Evolutionary conservation across 2,113 vertebrate genomes (phyloP), one percentile per base, ranked within the genome.

Genomic region (Ammodytes dubius): DNA sequence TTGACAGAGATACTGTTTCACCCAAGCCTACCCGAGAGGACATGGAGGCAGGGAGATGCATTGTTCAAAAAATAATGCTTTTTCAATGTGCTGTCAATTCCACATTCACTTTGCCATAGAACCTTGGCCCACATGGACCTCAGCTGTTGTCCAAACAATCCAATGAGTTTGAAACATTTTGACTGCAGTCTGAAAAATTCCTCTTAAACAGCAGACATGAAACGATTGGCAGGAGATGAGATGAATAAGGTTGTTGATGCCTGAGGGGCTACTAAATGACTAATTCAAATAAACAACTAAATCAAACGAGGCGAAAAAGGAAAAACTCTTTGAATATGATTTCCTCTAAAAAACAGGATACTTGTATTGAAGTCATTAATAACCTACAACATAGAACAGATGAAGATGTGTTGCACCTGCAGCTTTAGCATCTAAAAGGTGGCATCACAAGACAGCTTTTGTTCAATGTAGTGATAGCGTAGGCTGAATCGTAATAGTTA

Each of bases 31-130:
- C 40, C 74, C 84, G 58, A 59, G 70, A 74, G 77, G 88, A 86
- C 83, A 74, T 52, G 65, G 65, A 87, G 70, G 70, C 27, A 89
- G 80, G 89, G 87, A 72, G 67, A 78, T 75, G 79, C 78, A 86
- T 90, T 93, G 90, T 90, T 80, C 77, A 43, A 59, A 27, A 49
- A 50, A 81, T 78, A 88, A 85, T 52, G 74, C 61, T 70, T 79
- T 27, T 83, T 84, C 67, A 79, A 4, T 66, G 61, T 64, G 63
- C 63, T 71, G 56, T 71, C 75, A 64, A 4, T 67, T 68, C 65
- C 43, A 58, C 54, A 78, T 15, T 40, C 61, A 56, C 61, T 78
- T 49, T 65, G 58, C 74, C 70, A 75, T 43, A 46, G 40, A 72
- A 63, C 72, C n/a, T 14, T 70, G 63, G 58, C 63, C 58, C 58